Evolutionary conservation across 1,140 invertebrate genomes (phyloP), one percentile per base, ranked within the genome.

Genomic region (Drosophila truncata): DNA sequence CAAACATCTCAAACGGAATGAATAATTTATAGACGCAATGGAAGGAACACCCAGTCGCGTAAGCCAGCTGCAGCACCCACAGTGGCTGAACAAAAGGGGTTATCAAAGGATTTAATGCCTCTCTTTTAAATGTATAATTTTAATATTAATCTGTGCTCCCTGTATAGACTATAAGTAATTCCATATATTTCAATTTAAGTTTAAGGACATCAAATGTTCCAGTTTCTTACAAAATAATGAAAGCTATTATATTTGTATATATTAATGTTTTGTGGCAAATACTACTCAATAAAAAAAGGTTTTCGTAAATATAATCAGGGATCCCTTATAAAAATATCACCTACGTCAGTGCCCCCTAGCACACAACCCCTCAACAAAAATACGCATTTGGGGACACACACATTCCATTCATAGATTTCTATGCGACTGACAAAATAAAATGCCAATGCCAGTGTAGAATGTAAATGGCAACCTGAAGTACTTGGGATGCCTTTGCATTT

Each of bases 1-100:
- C 85, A 90, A 90, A 90, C 85, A 90, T 90, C 81, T 90, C 85
- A 85, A 90, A 85, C 85, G 75, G 78, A 90, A 90, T 90, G 85
- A 90, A 90, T 90, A 82, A 90, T 90, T 90, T 90, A 90, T 90
- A 73, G 75, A 90, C 75, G 85, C 85, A 82, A 52, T 27, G 13
- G 39, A 31, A 44, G 31, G 41, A 13, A 29, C 23, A 11, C 44
- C 49, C 60, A 54, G 78, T 54, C 79, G 59, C 63, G 46, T 64
- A 84, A 81, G 72, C 67, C 72, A 61, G 63, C 57, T 88, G 80
- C 80, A 77, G 55, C 25, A 58, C 33, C 57, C 29, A 14, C 80
- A 74, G 16, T 8, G 44, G 42, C 70, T n/a, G 41, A 10, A 16
- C 11, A 8, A 41, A 14, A 2, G 3, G 14, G 35, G 11, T 4